A percentile compares a stretch with the other conserved stretches of the same genome.
Evolutionary conservation across 2,888 invertebrate species (phyloP).

Genomic region (Thysanoteuthis rhombus): DNA sequence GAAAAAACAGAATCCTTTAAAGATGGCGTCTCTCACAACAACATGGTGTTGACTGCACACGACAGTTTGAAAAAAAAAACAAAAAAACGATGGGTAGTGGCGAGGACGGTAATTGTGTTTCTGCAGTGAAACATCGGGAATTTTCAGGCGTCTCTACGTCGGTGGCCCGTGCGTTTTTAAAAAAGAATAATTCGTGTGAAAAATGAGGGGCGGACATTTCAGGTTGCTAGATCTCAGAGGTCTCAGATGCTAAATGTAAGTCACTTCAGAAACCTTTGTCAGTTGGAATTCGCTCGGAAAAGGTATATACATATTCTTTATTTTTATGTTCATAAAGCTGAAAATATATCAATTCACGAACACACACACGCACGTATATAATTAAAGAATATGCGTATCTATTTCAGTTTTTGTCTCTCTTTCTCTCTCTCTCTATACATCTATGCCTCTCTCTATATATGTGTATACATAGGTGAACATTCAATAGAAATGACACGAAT

Average conservation of each 20-base stretch:
- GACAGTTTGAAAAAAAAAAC: neutral
- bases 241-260: no score
- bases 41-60: neutral
- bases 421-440: no score
- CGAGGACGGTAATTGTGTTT: neutral
- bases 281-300: no score
- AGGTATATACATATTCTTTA: no score
- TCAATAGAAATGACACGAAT: no score
- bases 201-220: neutral
- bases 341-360: neutral
- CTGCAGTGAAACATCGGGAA: neutral
- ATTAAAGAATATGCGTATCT: no score
- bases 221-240: neutral
- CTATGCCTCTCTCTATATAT: no score
- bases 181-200: neutral
- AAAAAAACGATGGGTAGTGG: neutral
- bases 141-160: neutral
- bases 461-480: no score
- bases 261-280: no score
- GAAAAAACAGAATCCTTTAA: neutral
- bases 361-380: no score
- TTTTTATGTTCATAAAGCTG: no score
- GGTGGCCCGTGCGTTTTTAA: neutral
- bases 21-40: neutral
- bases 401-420: no score